Evolutionary conservation across 2,888 invertebrate species (phyloP), one percentile per base, ranked within the genome.

Genomic region (Agonopterix heracliana): DNA sequence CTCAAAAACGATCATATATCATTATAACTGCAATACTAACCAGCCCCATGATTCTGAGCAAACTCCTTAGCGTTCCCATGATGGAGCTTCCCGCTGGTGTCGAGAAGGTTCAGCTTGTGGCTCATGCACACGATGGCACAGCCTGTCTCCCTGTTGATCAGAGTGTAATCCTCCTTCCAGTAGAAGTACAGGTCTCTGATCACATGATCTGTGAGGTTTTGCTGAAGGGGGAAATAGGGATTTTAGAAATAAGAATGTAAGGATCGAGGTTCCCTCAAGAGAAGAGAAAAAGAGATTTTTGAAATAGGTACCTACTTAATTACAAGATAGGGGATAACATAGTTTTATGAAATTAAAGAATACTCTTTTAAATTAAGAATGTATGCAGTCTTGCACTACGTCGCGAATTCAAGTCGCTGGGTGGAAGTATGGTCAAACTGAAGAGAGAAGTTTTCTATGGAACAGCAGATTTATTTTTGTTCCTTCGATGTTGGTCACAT

Each of bases 91-190:
- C 77, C 78, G 1, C 55, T 59, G 0, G 51, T 51, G 46, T 71
- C 72, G 2, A 79, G 52, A 9, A 79, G 61, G 10, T 77, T 63
- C 11, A 77, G 57, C 49, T 78, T 79, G 55, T 70, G 67, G 56
- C 74, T 71, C 78, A 79, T 77, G 58, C 79, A 79, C 52, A 74
- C 64, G 51, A 79, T 71, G 45, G 72, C 69, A 43, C 79, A 79
- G 10, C 79, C 79, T 0, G 71, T 68, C 36, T 80, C 79, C 0
- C 81, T 61, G 51, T 68, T 64, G 9, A 80, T 54, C 0, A 71
- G 58, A 0, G 65, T 56, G 36, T 73, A 75, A 36, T 82, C 76
- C 50, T 75, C 61, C 54, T 78, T 81, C 83, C 84, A 84, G 56
- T 68, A 81, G 56, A 78, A 71, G 55, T 76, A 81, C 34, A 84